Evolutionary conservation across 2,888 invertebrate species (phyloP).

Genomic region (Baronia brevicornis): DNA sequence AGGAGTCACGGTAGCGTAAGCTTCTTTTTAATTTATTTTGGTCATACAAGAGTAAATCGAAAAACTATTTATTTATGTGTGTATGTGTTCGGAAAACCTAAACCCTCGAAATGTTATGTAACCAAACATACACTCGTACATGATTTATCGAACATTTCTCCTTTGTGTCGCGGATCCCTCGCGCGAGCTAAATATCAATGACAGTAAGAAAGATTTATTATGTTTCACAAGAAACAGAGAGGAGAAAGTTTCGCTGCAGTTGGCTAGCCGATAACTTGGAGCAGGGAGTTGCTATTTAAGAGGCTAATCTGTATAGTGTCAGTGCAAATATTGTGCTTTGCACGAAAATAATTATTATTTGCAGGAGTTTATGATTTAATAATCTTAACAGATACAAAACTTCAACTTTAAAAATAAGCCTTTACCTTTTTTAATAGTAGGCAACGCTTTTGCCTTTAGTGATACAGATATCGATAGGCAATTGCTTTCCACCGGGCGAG

Average conservation of each 20-base stretch:
- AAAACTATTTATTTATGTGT: too few species aligned
- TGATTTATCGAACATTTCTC: conserved; percentile 55
- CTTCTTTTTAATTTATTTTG: too few species aligned
- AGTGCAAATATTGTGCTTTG: conserved; percentile 29
- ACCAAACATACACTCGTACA: conserved; percentile 52
- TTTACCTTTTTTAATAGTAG: too few species aligned
- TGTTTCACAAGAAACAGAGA: conserved; percentile 51
- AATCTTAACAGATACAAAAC: conserved; percentile 8
- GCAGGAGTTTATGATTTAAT: conserved; percentile 24
- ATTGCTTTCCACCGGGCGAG: too few species aligned
- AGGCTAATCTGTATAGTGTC: conserved; percentile 45
- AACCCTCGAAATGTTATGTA: conserved; percentile 23
- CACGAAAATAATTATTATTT: conserved; percentile 30
- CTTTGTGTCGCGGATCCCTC: conserved; percentile 44
- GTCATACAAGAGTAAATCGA: too few species aligned
- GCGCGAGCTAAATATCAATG: conserved; percentile 66
- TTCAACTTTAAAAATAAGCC: background rate
- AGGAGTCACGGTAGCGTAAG: too few species aligned
- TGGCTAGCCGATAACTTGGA: conserved; percentile 54
- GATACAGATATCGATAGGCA: too few species aligned
- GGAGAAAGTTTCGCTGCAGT: conserved; percentile 53
- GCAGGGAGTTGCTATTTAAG: conserved; percentile 41
- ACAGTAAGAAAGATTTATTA: conserved; percentile 70
- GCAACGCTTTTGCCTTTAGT: too few species aligned
- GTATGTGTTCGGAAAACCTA: conserved; percentile 7